Evolutionary conservation across 2,797 vertebrate species (phyloP).

Genomic region (Thaleichthys pacificus): DNA sequence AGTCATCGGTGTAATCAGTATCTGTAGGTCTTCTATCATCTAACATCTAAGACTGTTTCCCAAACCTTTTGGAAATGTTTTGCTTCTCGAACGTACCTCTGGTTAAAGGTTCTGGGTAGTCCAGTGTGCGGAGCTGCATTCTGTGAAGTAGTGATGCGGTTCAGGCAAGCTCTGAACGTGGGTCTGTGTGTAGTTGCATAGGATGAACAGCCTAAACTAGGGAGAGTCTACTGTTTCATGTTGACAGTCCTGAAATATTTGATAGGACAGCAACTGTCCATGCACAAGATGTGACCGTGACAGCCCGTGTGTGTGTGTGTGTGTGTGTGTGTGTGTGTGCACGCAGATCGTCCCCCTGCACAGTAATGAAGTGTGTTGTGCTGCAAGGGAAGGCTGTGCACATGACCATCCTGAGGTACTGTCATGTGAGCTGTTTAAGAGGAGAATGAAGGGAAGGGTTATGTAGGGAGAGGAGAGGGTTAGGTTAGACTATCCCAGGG

Average conservation of each 20-base stretch:
- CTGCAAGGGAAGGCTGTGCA: constrained; percentile 35
- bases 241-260: background rate
- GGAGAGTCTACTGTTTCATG: background rate
- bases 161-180: background rate
- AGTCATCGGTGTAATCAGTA: too few species aligned
- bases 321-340: constrained; percentile 15
- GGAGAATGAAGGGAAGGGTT: background rate
- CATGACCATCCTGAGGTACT: constrained; percentile 49
- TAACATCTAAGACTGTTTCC: constrained; percentile 1
- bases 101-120: background rate
- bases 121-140: background rate
- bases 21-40: background rate
- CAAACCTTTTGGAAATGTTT: background rate
- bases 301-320: background rate
- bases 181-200: background rate
- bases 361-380: constrained; percentile 55
- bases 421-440: constrained; percentile 49
- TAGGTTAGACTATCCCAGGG: background rate
- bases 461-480: background rate
- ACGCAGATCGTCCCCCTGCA: constrained; percentile 21
- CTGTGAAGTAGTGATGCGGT: background rate
- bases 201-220: too few species aligned
- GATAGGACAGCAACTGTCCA: background rate
- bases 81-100: constrained; percentile 5
- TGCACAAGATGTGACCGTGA: background rate